A percentile compares a stretch with the other conserved stretches of the same genome.
These are phyloP conservation scores for Hydrophis major DNA, from an alignment of 2,797 vertebrate species.

Conservation along the genomic window DNA sequence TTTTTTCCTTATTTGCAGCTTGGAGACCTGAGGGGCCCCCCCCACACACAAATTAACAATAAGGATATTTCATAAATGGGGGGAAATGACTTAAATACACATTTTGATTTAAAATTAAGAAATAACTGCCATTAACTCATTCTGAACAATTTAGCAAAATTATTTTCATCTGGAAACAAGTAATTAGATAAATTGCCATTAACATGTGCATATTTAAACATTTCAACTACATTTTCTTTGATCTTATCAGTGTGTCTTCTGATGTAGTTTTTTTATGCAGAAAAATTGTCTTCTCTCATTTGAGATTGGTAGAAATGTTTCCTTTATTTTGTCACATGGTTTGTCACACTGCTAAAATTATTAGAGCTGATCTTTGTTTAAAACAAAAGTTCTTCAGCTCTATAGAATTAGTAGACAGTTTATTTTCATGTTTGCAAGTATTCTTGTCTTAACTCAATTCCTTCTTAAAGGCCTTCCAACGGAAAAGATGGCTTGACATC, in stretches of 20 bases:
- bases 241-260: neutral
- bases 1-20: neutral
- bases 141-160: neutral
- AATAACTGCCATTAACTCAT: neutral
- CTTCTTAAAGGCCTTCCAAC: neutral
- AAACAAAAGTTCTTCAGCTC: neutral
- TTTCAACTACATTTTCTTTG: neutral
- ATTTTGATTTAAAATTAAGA: neutral
- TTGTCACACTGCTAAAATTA: neutral
- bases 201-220: neutral
- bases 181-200: neutral
- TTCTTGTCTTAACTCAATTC: neutral
- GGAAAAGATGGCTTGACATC: neutral
- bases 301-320: neutral
- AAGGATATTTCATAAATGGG: neutral
- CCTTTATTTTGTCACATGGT: neutral
- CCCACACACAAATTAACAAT: accelerated
- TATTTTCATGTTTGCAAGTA: neutral
- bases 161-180: neutral
- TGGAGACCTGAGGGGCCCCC: neutral
- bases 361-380: neutral
- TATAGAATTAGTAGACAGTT: neutral
- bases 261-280: neutral
- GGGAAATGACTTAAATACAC: neutral
- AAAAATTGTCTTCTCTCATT: neutral